Base-by-base conservation (phyloP, 2,888 invertebrate species). In the Nysson spinosus region DNA sequence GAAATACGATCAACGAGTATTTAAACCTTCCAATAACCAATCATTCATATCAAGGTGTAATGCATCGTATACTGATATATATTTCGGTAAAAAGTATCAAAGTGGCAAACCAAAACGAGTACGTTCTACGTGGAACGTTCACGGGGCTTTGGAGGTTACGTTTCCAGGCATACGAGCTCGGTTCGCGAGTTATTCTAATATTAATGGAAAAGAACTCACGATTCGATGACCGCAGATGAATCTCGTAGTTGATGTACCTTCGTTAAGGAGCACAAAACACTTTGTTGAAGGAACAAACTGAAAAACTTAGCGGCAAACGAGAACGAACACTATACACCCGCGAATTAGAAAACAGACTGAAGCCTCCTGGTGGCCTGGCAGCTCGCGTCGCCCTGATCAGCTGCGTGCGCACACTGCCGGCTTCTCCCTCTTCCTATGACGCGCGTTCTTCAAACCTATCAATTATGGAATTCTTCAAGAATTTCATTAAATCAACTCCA, bases 321-420 rank as follows among this genome's bases (percentile, higher is more conserved):
- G 49, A 56, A 67, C 69, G 56, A 69, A 63, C 67, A 78, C 71
- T 64, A 71, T 68, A 75, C 80, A 69, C 76, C 54, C 75, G 78
- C 76, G 60, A 72, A 74, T 75, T 78, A 82, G 75, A 77, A 81
- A 81, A 82, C 79, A 80, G 79, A 82, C 82, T 80, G 77, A 78
- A 61, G 71, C 69, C 58, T 50, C 43, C 39, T 61, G 51, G 50
- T 50, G 37, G 39, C 42, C 44, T 35, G 67, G 46, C 57, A 56
- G 46, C 44, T 37, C 56, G 52, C 43, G 40, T 40, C 37, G 46
- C 44, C 51, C 47, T 62, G 51, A 58, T 52, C 12, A 24, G 55
- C 35, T 58, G 42, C 39, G 24, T 11, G 4, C 54, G 17, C n/a
- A 16, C 40, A 2, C 16, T 35, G 11, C 1, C 26, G 61, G n/a